Evolutionary conservation across 2,888 invertebrate genomes (phyloP).

Genomic region (Acronicta leporina): DNA sequence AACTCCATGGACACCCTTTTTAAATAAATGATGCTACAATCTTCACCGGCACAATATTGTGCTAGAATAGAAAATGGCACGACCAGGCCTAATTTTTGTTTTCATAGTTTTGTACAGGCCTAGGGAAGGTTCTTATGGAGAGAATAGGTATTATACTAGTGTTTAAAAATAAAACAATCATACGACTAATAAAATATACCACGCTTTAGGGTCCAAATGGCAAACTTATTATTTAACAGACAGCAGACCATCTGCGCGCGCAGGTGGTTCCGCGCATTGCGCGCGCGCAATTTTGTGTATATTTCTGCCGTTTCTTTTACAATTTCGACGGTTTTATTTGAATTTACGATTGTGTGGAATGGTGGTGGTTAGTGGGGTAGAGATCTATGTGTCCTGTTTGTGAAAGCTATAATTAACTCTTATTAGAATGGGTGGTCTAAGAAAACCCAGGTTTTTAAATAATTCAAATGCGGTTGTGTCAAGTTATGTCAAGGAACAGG

Average conservation of each 20-base stretch:
- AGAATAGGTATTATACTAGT: too few species aligned
- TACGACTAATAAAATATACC: constrained; percentile 13
- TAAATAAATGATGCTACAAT: too few species aligned
- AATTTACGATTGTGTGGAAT: constrained; percentile 49
- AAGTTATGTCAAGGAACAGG: too few species aligned
- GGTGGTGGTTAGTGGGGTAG: neutral
- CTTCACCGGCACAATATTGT: too few species aligned
- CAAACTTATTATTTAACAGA: constrained; percentile 51
- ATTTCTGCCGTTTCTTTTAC: constrained; percentile 37
- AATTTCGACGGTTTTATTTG: constrained; percentile 57
- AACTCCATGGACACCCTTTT: too few species aligned
- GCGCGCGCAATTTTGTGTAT: constrained; percentile 46
- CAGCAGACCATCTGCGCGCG: constrained; percentile 51
- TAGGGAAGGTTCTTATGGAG: too few species aligned
- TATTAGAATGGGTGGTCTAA: too few species aligned
- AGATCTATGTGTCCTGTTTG: constrained; percentile 21
- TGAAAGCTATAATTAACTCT: neutral
- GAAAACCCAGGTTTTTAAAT: too few species aligned
- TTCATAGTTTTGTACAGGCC: too few species aligned
- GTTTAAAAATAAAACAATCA: constrained; percentile 25
- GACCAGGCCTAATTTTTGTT: too few species aligned
- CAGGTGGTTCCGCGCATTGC: constrained; percentile 38
- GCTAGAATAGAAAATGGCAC: too few species aligned
- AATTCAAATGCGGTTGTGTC: too few species aligned
- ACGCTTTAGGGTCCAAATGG: constrained; percentile 50